Evolutionary conservation across 2,797 vertebrate genomes (phyloP).

Genomic region (Myotis findleyi): DNA sequence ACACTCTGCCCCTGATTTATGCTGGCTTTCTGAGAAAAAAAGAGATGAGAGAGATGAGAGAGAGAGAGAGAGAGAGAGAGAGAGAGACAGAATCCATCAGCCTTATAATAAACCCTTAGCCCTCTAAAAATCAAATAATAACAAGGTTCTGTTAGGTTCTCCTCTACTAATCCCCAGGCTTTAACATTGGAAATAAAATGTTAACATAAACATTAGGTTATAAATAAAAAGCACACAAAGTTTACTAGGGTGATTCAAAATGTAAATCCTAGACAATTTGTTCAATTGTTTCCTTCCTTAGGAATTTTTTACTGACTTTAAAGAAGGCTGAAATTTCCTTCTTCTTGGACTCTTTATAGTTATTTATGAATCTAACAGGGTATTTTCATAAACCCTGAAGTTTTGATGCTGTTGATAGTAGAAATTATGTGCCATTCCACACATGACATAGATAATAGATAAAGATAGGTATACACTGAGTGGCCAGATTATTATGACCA

Average conservation of each 20-base stretch:
- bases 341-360: background rate
- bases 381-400: background rate
- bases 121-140: background rate
- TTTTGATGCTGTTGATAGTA: background rate
- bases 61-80: too few species aligned
- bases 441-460: background rate
- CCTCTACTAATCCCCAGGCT: background rate
- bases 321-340: background rate
- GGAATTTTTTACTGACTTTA: background rate
- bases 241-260: background rate
- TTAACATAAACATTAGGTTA: background rate
- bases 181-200: conserved; percentile 23
- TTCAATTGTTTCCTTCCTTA: background rate
- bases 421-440: background rate
- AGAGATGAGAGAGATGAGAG: too few species aligned
- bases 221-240: background rate
- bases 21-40: background rate
- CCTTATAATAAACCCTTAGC: background rate
- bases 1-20: background rate
- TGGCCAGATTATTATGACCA: too few species aligned
- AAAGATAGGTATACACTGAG: background rate
- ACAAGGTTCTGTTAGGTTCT: background rate
- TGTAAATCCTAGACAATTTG: background rate
- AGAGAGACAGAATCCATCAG: background rate
- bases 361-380: background rate